Conservation (phyloP, 1,140 invertebrate species). For the Physella acuta region DNA sequence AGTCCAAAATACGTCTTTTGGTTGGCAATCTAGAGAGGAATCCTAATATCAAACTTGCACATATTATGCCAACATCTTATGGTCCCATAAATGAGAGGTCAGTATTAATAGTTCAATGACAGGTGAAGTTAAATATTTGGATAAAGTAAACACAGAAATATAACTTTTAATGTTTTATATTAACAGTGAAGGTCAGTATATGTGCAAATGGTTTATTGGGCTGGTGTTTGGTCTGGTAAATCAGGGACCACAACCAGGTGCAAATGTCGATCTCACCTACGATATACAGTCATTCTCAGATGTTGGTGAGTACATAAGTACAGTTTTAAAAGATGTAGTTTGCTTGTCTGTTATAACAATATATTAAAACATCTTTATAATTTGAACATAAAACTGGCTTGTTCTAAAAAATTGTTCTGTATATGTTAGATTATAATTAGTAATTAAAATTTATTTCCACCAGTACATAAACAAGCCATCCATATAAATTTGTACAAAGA, state of each 20-base stretch:
- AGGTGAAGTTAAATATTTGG: not conserved
- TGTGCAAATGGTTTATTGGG: slow-evolving; percentile 96
- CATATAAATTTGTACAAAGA: slow-evolving; percentile 81
- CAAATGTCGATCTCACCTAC: slow-evolving; percentile 87
- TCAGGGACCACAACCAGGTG: slow-evolving; percentile 55
- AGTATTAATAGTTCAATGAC: not conserved
- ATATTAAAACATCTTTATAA: too few species aligned
- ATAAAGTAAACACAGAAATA: not conserved
- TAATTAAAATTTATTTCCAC: slow-evolving; percentile 39
- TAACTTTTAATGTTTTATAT: slow-evolving; percentile 9
- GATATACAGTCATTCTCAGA: slow-evolving; percentile 89
- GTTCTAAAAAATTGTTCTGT: too few species aligned
- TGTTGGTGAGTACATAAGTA: slow-evolving; percentile 53
- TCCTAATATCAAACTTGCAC: slow-evolving; percentile 84
- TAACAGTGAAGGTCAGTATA: slow-evolving; percentile 51
- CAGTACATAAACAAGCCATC: slow-evolving; percentile 69
- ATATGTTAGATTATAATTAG: too few species aligned
- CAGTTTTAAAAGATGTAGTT: too few species aligned
- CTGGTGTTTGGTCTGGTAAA: slow-evolving; percentile 83
- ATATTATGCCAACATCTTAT: slow-evolving; percentile 91
- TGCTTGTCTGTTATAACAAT: too few species aligned
- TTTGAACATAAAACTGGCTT: too few species aligned
- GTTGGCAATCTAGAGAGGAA: slow-evolving; percentile 92
- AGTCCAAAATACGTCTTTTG: slow-evolving; percentile 92
- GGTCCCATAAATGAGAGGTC: slow-evolving; percentile 59